phyloP scores from a whole-genome alignment of 2,888 invertebrate genomes.

The Andrena trimmerana region DNA sequence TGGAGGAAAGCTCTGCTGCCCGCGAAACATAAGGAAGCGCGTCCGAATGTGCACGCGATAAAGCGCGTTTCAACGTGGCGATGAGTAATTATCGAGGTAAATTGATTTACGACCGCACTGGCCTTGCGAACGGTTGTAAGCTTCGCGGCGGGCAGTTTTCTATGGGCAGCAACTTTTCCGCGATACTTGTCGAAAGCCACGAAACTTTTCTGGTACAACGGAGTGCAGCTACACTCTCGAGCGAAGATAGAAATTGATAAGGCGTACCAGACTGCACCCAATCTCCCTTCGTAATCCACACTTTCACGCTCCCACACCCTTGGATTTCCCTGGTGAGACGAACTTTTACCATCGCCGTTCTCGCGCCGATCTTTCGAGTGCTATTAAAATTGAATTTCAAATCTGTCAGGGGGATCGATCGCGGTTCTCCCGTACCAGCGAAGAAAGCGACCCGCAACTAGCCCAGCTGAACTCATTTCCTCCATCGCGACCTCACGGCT shows the following conservation, averaged over 20 bases:
- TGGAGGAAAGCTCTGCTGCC: too few species aligned
- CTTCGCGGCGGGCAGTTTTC: neutral
- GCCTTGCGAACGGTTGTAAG: neutral
- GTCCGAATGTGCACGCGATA: too few species aligned
- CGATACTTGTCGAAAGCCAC: neutral
- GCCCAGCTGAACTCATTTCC: conserved; percentile 1
- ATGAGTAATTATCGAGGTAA: neutral
- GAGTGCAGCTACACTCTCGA: neutral
- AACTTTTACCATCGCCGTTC: neutral
- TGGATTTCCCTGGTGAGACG: too few species aligned
- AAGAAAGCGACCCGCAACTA: neutral
- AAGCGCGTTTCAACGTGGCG: too few species aligned
- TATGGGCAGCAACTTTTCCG: neutral
- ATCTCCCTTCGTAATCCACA: too few species aligned
- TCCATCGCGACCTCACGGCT: conserved; percentile 19
- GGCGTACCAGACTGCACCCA: neutral
- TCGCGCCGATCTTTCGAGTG: neutral
- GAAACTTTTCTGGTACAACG: too few species aligned
- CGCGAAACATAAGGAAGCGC: too few species aligned
- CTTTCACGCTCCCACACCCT: too few species aligned
- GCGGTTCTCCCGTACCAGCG: neutral
- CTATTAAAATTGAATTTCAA: neutral
- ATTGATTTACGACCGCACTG: neutral
- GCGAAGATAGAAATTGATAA: neutral
- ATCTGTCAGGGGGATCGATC: neutral